Evolutionary conservation across 2,113 vertebrate genomes (phyloP), one percentile per base, ranked within the genome.

Genomic region (Larimichthys crocea): DNA sequence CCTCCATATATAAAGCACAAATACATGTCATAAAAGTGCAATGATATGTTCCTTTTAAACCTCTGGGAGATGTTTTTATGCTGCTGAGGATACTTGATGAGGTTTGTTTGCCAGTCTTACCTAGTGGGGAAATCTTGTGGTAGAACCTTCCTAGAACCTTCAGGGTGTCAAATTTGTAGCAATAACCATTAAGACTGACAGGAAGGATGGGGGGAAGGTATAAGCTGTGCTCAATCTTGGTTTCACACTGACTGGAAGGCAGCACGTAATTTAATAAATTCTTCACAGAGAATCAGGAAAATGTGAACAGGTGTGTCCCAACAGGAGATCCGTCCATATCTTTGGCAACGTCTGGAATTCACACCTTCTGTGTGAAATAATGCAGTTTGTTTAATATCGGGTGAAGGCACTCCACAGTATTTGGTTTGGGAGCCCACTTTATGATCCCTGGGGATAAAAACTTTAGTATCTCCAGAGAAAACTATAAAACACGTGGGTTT

Each of bases 171-270:
- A 42, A 82, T 92, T 86, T 85, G 79, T 71, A 64, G 76, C 80
- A 88, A 85, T 84, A 86, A 80, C 71, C 79, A 85, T 88, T 88
- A 72, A 49, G 76, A 85, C 61, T 80, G 83, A 83, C 85, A 83
- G 73, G 24, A 46, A 79, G 42, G 59, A 79, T 56, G 76, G 74
- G 57, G 0, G 31, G 66, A 59, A 75, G 48, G 48, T 74, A 64
- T 68, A 79, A 24, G 31, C 74, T 86, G 67, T 68, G 52, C 67
- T 82, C 87, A 63, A 62, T 83, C 59, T 70, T 35, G 9, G 68
- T 87, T 53, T 67, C 68, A 73, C 61, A 65, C 68, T 80, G 72
- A 85, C 85, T 85, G 79, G 73, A 80, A 90, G 78, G 76, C 78
- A 73, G 60, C 22, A 31, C n/a, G 10, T 85, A 73, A 90, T 90